Evolutionary conservation across 92 coral and sea anemone genomes (phyloP), one percentile per base, ranked within the genome.

Genomic region (Siderastrea siderea): DNA sequence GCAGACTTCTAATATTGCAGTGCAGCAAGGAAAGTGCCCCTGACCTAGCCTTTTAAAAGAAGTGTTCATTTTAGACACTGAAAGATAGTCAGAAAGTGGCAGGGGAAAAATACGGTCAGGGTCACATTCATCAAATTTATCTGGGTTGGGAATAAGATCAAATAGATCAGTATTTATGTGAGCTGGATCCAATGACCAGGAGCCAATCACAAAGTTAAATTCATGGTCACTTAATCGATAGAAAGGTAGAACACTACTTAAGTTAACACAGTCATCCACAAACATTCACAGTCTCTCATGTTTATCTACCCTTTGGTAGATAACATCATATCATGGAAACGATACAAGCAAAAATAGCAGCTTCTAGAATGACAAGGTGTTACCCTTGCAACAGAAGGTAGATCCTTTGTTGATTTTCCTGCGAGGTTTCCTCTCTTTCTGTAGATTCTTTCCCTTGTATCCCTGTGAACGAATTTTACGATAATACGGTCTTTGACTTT

Each of bases 1-100:
- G 66, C 47, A 88, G 65, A 58, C 92, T 88, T 88, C 92, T 88
- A 43, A 88, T 53, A 65, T 84, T 88, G 58, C 92, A 88, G 51
- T 75, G 92, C 53, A 83, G 68, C 4, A 75, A 38, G 9, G 80
- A 47, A 4, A 88, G 58, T 4, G 58, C 58, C 4, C 9, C 9
- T 53, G 58, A 53, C 9, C 58, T 9, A 53, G 58, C 9, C 58
- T 53, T 53, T 53, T 53, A 4, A 53, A 53, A 53, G 9, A 53
- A 12, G 17, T 62, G 13, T 62, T 62, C 68, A 62, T 62, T 16
- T 62, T n/a, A 16, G 68, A 16, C 13, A 62, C 26, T 5, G 68
- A 62, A 62, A 7, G 13, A 16, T 62, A 62, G 68, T 62, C 68
- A 62, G 68, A 62, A 5, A 16, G 13, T 62, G 68, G 44, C 13